Evolutionary conservation across 2,113 vertebrate species (phyloP), one percentile per base, ranked within the genome.

Genomic region (Oryzias woworae): DNA sequence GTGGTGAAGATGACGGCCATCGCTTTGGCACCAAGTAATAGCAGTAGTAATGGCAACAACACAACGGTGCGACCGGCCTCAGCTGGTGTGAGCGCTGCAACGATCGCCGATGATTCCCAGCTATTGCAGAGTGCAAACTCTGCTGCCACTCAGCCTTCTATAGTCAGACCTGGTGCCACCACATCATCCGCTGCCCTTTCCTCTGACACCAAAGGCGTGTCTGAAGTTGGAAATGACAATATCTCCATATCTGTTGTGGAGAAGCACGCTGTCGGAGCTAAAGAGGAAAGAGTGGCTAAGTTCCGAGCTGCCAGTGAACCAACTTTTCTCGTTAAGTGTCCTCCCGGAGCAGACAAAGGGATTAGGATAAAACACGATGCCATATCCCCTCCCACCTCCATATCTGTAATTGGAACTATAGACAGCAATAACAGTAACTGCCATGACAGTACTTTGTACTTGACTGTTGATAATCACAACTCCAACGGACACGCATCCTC

Each of bases 1-100:
- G 94, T 98, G 85, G 96, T 99, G 45, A 98, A 98, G 85, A 99
- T 98, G 97, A 97, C 96, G 52, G 91, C 97, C 79, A 98, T 99
- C 77, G 96, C 97, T 52, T 93, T 98, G 50, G 92, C 95, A 4
- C 94, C 95, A 2, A 94, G 92, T 91, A 93, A 85, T 83, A 79
- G 82, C 65, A 82, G 84, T 5, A 77, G 55, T 51, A 77, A 45
- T 57, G 88, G 72, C 49, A 86, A 60, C 69, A 90, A 71, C 52
- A 84, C 93, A 41, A 92, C 94, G 1, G 84, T 95, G 66, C 95
- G 96, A 75, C 94, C 93, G 23, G 89, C 94, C 0, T 90, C 95
- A 57, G 90, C 95, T 1, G 90, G 91, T 14, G 82, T 85, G 68
- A 89, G 62, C 42, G 89, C 87, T 59, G 84, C 69, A 57, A 57